phyloP scores from a whole-genome alignment of 2,888 invertebrate genomes.

The Athrips mouffetella region DNA sequence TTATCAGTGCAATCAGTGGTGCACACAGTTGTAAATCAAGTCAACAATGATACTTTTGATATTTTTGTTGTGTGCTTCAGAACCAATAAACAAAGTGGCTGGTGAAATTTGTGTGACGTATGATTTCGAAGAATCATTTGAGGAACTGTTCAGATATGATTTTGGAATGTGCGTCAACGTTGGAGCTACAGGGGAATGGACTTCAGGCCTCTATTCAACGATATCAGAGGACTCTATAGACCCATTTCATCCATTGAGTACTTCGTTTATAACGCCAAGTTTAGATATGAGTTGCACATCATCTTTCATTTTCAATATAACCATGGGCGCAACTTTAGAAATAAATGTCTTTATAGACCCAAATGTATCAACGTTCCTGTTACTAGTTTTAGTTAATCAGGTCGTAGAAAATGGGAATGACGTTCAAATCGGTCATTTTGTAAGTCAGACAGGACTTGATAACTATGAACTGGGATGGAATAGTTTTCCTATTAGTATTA shows the following conservation, averaged over 20 bases:
- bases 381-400: slow-evolving; percentile 39
- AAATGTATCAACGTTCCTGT: slow-evolving; percentile 25
- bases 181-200: slow-evolving; percentile 30
- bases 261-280: slow-evolving; percentile 33
- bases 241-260: slow-evolving; percentile 32
- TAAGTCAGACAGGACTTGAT: slow-evolving; percentile 12
- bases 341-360: slow-evolving; percentile 40
- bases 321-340: slow-evolving; percentile 39
- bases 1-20: not conserved
- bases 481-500: slow-evolving; percentile 18
- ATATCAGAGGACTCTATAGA: slow-evolving; percentile 28
- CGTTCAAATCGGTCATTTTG: slow-evolving; percentile 17
- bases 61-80: not conserved
- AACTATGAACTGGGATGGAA: slow-evolving; percentile 33
- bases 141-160: not conserved
- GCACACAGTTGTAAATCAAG: not conserved
- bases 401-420: slow-evolving; percentile 19
- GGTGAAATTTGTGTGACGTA: not conserved
- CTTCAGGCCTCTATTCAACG: slow-evolving; percentile 29
- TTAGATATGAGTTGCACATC: slow-evolving; percentile 28
- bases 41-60: not conserved
- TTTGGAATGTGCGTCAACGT: not conserved
- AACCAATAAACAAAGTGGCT: not conserved
- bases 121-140: not conserved
- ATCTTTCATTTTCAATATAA: slow-evolving; percentile 35